Evolutionary conservation across 2,888 invertebrate species (phyloP), one percentile per base, ranked within the genome.

Genomic region (Vanessa cardui): DNA sequence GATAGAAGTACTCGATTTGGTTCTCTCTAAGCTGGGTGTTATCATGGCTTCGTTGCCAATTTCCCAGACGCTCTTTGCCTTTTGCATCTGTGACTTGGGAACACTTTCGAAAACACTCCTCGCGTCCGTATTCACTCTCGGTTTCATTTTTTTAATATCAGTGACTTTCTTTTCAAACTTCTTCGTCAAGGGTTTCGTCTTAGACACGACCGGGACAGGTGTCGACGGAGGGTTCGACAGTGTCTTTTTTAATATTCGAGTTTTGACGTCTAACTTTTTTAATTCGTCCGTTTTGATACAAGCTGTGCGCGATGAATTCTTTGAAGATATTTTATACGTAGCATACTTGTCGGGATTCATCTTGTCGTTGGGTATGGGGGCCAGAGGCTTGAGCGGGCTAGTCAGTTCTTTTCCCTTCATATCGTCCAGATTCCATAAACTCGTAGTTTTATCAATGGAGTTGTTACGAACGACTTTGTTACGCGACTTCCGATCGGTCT

Each of bases 371-470:
- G 85, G 80, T 59, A 72, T 64, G 18, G 83, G 79, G 6, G 86
- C 79, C 46, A 92, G 78, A 58, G 93, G 93, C 74, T 89, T 81
- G 62, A 93, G 76, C 16, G 93, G 92, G 64, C 90, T 83, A 33
- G 84, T 88, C 68, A 92, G 77, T 72, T 92, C 90, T 78, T 93
- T 93, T 66, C 86, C 92, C 76, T 93, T 93, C 90, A 94, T 93
- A 71, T 93, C 93, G 84, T 93, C 93, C 45, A 94, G 88, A 85
- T 94, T 94, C 93, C 94, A 94, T 75, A 94, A 82, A 84, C 94
- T 94, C 59, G 94, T 94, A 20, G 94, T 94, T 80, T 93, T 92
- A 71, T 93, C 93, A 62, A 93, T 88, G 58, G 92, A 92, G 77
- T 92, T 92, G 72, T 90, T 92, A 68, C 90, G 86, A 69, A 84